phyloP scores from a whole-genome alignment of 2,797 vertebrate genomes.

The Xenopus petersii region DNA sequence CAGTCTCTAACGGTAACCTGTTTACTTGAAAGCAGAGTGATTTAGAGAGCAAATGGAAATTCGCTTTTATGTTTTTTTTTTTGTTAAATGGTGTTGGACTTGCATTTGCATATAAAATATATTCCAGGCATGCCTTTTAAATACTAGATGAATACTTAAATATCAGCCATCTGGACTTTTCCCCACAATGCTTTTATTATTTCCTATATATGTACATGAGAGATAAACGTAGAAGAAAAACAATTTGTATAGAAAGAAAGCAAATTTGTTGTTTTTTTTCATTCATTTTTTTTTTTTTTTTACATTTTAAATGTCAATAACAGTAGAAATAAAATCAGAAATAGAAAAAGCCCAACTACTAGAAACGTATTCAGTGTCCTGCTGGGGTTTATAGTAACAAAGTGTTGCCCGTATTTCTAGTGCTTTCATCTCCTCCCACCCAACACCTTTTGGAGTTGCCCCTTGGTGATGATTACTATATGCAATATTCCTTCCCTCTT shows the following conservation, averaged over 20 bases:
- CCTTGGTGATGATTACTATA: constrained; percentile 26
- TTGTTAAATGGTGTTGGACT: not conserved
- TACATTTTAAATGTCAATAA: not conserved
- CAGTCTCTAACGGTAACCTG: not conserved
- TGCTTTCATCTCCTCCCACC: not conserved
- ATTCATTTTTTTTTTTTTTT: not conserved
- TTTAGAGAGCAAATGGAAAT: not conserved
- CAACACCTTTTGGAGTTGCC: not conserved
- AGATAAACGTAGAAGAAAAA: not conserved
- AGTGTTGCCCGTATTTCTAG: not conserved
- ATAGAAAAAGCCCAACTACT: not conserved
- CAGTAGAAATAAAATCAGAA: not conserved
- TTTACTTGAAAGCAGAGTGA: not conserved
- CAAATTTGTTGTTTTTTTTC: not conserved
- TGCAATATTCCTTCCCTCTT: constrained; percentile 3
- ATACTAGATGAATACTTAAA: constrained; percentile 3
- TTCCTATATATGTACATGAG: not conserved
- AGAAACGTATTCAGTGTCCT: not conserved
- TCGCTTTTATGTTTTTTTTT: not conserved
- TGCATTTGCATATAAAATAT: not conserved
- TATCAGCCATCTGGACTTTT: not conserved
- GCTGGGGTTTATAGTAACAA: not conserved
- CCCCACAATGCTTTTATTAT: not conserved
- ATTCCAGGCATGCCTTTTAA: not conserved
- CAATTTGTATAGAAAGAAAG: not conserved